Base-by-base conservation (phyloP, 2,797 vertebrate genomes). In the Lacerta bilineata region DNA sequence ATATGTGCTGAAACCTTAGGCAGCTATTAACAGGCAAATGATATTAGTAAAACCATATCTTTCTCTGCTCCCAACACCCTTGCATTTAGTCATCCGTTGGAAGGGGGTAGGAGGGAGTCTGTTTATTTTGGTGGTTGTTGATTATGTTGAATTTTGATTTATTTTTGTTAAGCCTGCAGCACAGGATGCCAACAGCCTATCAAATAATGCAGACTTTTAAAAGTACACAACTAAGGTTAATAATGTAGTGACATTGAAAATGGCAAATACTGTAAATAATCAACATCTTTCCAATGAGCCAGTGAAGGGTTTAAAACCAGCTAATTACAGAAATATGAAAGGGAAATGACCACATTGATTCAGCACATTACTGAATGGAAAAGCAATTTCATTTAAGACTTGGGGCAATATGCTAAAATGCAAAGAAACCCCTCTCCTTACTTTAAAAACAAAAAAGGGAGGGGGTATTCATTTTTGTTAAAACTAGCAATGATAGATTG, bases 201-300 rank as follows among this genome's bases (percentile, higher is more conserved):
- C 87, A 61, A 2, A 76, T 87, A 91, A 92, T 87, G 80, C 92
- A 93, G 90, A 83, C 61, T n/a, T 77, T 92, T 87, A 87, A 90
- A 83, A 68, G 85, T 88, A 41, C 89, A 59, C 46, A 89, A 84
- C 84, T 72, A 89, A 92, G 93, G 93, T 93, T 93, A 93, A 94
- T 93, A 93, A 93, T 55, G n/a, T 84, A 87, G 75, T 93, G 94
- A 91, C 92, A 92, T 71, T 91, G 72, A 90, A 85, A 93, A 90
- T 92, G 88, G 80, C 92, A 91, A 0, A 0, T 91, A 13, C 85
- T 87, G 91, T 92, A 94, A 94, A 94, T 92, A 93, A 94, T 86
- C 88, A 83, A 80, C 89, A 88, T 86, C 80, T 89, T 90, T 79
- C 92, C 72, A 0, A 90, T 88, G 86, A 86, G 89, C 87, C 80